These are phyloP conservation scores for Cottoperca gobio DNA, from an alignment of 2,797 vertebrate species.

Conservation along the genomic window DNA sequence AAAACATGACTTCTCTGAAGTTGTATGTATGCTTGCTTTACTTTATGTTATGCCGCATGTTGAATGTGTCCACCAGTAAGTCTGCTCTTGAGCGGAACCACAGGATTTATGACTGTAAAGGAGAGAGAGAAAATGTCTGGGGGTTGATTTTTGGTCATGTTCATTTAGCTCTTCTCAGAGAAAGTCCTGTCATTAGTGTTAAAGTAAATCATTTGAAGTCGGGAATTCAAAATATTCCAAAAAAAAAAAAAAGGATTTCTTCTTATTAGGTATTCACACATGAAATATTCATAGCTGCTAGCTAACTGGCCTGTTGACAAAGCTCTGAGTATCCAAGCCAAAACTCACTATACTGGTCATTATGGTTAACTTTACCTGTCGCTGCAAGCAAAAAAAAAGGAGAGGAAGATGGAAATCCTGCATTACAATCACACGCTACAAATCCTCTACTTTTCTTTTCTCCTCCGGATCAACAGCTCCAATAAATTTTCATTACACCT, in stretches of 20 bases:
- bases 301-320: slow-evolving; percentile 41
- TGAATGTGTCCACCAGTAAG: background rate
- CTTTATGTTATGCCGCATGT: slow-evolving; percentile 2
- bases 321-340: slow-evolving; percentile 8
- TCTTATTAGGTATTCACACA: slow-evolving; percentile 25
- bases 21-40: slow-evolving; percentile 10
- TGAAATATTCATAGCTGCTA: slow-evolving; percentile 35
- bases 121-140: background rate
- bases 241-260: background rate
- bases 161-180: slow-evolving; percentile 14
- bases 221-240: slow-evolving; percentile 32
- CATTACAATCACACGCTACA: slow-evolving; percentile 78
- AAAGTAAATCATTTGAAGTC: slow-evolving; percentile 22
- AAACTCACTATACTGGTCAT: slow-evolving; percentile 42
- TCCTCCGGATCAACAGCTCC: slow-evolving; percentile 84
- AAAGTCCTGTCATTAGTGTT: slow-evolving; percentile 16
- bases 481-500: slow-evolving; percentile 90
- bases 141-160: slow-evolving; percentile 13
- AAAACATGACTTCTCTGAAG: slow-evolving; percentile 24
- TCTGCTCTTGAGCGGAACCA: background rate
- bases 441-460: slow-evolving; percentile 81
- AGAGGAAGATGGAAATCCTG: slow-evolving; percentile 73
- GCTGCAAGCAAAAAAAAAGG: slow-evolving; percentile 41
- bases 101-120: background rate
- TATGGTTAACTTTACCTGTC: slow-evolving; percentile 61